Evolutionary conservation across 2,113 vertebrate species (phyloP).

Genomic region (Nothoprocta pentlandii): DNA sequence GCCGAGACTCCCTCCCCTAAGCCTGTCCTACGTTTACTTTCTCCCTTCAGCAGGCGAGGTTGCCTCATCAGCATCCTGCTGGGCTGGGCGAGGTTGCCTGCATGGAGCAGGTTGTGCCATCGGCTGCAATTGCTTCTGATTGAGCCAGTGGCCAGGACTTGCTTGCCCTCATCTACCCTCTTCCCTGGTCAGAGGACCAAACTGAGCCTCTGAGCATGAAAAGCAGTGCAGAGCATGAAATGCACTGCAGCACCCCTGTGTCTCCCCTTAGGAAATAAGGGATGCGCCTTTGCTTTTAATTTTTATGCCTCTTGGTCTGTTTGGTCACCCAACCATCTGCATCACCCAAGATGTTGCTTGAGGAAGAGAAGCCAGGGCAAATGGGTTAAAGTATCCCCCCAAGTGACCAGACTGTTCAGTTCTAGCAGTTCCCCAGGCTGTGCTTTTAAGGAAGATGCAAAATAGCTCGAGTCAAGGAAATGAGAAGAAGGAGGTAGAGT

Average conservation of each 20-base stretch:
- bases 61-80: not conserved
- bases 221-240: not conserved
- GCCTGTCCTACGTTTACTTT: not conserved
- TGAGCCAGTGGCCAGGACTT: not conserved
- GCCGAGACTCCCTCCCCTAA: not conserved
- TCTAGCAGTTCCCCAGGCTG: constrained; percentile 2
- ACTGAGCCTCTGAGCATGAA: not conserved
- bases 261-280: not conserved
- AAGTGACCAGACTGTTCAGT: not conserved
- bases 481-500: not conserved
- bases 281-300: rapidly evolving
- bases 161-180: not conserved
- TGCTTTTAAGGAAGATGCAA: constrained; percentile 11
- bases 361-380: not conserved
- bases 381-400: not conserved
- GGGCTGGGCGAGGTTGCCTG: not conserved
- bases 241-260: not conserved
- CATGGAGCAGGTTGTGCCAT: not conserved
- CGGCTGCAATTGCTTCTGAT: rapidly evolving
- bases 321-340: not conserved
- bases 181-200: not conserved
- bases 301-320: not conserved
- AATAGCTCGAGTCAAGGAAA: not conserved
- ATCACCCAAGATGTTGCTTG: not conserved
- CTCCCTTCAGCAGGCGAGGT: not conserved